phyloP scores from a whole-genome alignment of 2,888 invertebrate genomes.

The Dasysyrphus tricinctus region DNA sequence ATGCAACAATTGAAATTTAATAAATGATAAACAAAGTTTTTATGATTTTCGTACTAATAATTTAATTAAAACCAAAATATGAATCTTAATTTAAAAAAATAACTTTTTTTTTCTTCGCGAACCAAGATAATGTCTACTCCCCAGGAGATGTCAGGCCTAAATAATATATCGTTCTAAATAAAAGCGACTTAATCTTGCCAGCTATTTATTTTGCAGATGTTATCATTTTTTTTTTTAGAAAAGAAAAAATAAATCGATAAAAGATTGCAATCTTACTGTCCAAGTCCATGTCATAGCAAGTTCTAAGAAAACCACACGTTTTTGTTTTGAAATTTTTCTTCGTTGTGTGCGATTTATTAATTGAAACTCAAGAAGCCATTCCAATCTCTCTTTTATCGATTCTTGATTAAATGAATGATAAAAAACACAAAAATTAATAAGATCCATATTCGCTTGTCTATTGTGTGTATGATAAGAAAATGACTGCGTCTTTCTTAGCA shows the following conservation, averaged over 20 bases:
- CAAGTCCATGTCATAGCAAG: neutral
- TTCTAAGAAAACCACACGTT: conserved; percentile 4
- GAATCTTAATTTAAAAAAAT: too few relatives aligned
- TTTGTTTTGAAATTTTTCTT: neutral
- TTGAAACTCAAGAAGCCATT: neutral
- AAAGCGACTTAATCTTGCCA: neutral
- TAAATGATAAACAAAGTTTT: too few relatives aligned
- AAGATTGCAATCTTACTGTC: neutral
- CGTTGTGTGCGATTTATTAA: neutral
- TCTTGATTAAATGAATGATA: conserved; percentile 10
- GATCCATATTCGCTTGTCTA: conserved; percentile 5
- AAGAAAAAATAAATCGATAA: conserved; percentile 11
- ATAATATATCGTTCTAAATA: neutral
- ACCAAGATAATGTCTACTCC: neutral
- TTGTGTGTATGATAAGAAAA: conserved; percentile 10
- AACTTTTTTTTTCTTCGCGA: neutral
- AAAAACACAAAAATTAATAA: neutral
- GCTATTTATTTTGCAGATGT: neutral
- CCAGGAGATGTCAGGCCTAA: neutral
- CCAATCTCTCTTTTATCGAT: conserved; percentile 9
- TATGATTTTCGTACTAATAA: too few relatives aligned
- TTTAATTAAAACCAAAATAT: too few relatives aligned
- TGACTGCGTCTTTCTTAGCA: conserved; percentile 10
- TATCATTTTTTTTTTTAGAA: neutral
- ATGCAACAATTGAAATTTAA: too few relatives aligned